Percentiles rank a stretch among this genome's conserved stretches.
phyloP scores from a whole-genome alignment of 2,888 invertebrate genomes.

The Polydrusus cervinus region DNA sequence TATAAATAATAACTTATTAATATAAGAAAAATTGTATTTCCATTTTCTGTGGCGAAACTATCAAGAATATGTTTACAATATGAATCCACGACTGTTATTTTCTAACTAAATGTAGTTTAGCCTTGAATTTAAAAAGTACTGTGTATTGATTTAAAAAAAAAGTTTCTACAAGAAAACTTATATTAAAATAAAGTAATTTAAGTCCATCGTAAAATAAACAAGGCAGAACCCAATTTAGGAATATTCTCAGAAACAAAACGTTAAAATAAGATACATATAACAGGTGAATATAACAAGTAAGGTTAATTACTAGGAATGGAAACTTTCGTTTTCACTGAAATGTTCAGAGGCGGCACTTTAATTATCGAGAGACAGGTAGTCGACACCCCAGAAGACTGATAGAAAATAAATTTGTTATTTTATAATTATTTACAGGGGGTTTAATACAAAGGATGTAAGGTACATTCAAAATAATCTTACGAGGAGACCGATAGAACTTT shows the following conservation, averaged over 20 bases:
- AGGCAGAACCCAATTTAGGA: background rate
- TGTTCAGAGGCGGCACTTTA: constrained; percentile 46
- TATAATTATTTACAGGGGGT: constrained; percentile 25
- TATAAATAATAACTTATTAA: too few species aligned
- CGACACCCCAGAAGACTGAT: constrained; percentile 48
- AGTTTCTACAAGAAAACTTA: background rate
- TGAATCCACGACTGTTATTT: too few species aligned
- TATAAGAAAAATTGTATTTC: too few species aligned
- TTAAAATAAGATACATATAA: constrained; percentile 18
- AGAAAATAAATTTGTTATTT: constrained; percentile 45
- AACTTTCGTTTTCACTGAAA: constrained; percentile 51
- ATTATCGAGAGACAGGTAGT: constrained; percentile 51
- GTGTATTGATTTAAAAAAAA: too few species aligned
- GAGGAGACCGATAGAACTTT: too few species aligned
- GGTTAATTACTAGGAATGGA: constrained; percentile 49
- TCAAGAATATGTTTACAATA: too few species aligned
- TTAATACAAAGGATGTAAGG: background rate
- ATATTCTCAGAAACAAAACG: constrained; percentile 13
- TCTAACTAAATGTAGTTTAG: too few species aligned
- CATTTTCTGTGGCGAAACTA: too few species aligned
- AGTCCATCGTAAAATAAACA: background rate
- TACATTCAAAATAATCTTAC: too few species aligned
- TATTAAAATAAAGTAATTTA: background rate
- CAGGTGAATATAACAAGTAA: constrained; percentile 42
- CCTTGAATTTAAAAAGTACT: too few species aligned